Conservation (phyloP, 1,140 invertebrate genomes). For the Drosophila trapezifrons region DNA sequence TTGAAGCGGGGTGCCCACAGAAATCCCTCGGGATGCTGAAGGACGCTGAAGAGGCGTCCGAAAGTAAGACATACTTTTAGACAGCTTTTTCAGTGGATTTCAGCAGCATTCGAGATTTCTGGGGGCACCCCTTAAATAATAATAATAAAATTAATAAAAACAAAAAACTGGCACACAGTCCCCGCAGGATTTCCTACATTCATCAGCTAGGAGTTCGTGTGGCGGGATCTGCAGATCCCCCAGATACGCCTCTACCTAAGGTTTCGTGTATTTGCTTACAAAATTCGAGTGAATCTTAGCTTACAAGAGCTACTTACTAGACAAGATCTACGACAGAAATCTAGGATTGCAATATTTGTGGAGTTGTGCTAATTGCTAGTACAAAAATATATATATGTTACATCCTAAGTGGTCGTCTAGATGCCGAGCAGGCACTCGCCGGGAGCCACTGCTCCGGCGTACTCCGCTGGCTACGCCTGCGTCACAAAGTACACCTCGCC, state of each 20-base stretch:
- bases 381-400: constrained; percentile 72
- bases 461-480: constrained; percentile 79
- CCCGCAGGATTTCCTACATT: constrained; percentile 20
- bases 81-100: neutral
- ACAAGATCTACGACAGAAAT: constrained; percentile 60
- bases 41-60: neutral
- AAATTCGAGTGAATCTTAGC: constrained; percentile 66
- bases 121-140: neutral
- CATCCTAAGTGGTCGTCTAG: constrained; percentile 55
- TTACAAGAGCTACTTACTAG: constrained; percentile 40
- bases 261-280: constrained; percentile 33
- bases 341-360: constrained; percentile 68
- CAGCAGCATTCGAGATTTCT: too few relatives aligned
- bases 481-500: constrained; percentile 78
- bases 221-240: neutral
- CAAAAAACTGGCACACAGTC: constrained; percentile 49
- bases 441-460: constrained; percentile 52
- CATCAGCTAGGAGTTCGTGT: constrained; percentile 11
- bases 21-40: neutral
- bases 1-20: constrained; percentile 6
- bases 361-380: constrained; percentile 48
- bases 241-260: constrained; percentile 13
- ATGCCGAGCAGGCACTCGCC: constrained; percentile 72
- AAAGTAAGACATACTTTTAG: neutral
- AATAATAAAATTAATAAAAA: constrained; percentile 41